These are phyloP conservation scores for Pogonomyrmex barbatus DNA, from an alignment of 1,140 invertebrate genomes.

Conservation along the genomic window DNA sequence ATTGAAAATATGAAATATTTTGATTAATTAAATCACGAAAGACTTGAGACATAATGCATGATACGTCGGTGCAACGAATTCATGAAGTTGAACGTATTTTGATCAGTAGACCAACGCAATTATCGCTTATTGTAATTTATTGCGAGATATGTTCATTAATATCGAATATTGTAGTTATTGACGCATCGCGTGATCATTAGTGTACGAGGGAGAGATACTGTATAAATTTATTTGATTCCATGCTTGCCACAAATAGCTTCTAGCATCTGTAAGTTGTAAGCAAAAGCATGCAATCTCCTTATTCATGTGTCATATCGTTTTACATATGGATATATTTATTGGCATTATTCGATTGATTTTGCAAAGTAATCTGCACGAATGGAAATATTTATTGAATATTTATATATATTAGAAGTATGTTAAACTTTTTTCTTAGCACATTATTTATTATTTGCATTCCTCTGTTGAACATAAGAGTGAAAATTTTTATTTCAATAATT, in stretches of 20 bases:
- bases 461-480: not conserved
- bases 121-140: slow-evolving; percentile 37
- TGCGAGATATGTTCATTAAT: slow-evolving; percentile 36
- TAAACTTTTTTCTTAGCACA: slow-evolving; percentile 13
- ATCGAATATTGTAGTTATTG: slow-evolving; percentile 22
- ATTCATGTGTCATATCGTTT: slow-evolving; percentile 56
- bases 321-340: slow-evolving; percentile 52
- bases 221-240: slow-evolving; percentile 82
- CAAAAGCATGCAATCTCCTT: slow-evolving; percentile 78
- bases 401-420: not conserved
- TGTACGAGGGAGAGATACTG: slow-evolving; percentile 72
- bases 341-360: slow-evolving; percentile 42
- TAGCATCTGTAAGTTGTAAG: slow-evolving; percentile 82
- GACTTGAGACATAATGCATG: slow-evolving; percentile 39
- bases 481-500: not conserved
- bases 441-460: not conserved
- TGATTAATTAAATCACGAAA: not conserved
- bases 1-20: slow-evolving; percentile 12
- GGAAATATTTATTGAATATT: not conserved
- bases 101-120: slow-evolving; percentile 54
- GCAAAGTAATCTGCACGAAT: slow-evolving; percentile 32
- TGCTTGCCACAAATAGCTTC: slow-evolving; percentile 83
- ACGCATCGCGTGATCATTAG: slow-evolving; percentile 54
- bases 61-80: not conserved
- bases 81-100: not conserved